Conservation (phyloP, 2,113 vertebrate genomes). For the Toxotes chatareus region DNA sequence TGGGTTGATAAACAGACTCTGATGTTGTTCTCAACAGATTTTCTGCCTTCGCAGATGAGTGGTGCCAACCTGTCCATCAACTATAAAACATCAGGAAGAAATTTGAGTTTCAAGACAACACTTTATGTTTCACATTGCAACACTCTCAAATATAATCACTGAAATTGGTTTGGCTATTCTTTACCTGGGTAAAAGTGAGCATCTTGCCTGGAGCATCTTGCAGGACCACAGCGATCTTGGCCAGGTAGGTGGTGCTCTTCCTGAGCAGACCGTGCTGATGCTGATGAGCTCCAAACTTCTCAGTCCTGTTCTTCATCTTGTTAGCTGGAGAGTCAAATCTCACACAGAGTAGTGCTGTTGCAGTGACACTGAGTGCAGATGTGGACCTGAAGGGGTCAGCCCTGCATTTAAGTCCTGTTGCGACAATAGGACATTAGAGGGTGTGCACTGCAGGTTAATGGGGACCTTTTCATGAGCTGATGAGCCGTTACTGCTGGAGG, state of each 20-base stretch:
- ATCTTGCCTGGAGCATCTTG: conserved; percentile 83
- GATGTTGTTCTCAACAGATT: conserved; percentile 70
- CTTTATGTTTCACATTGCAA: not conserved
- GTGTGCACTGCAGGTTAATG: conserved; percentile 33
- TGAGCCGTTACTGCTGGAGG: conserved; percentile 25
- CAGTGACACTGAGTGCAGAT: not conserved
- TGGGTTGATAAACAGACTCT: conserved; percentile 78
- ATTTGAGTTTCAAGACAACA: not conserved
- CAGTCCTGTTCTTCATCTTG: conserved; percentile 29
- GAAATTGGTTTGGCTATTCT: not conserved
- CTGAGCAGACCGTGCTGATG: conserved; percentile 68
- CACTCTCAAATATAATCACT: not conserved
- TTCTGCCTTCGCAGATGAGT: conserved; percentile 64
- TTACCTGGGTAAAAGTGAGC: conserved; percentile 87
- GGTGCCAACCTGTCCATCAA: conserved; percentile 68
- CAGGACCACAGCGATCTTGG: conserved; percentile 87
- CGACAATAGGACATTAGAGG: conserved; percentile 33
- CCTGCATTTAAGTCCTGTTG: conserved; percentile 29
- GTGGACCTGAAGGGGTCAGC: not conserved
- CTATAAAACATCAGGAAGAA: conserved; percentile 53
- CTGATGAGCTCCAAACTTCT: conserved; percentile 11
- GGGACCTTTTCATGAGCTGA: conserved; percentile 35
- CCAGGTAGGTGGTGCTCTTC: conserved; percentile 85
- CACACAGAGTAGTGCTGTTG: not conserved
- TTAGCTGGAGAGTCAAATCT: not conserved